Evolutionary conservation across 1,140 invertebrate genomes (phyloP).

Genomic region (Macrostomum lignano): DNA sequence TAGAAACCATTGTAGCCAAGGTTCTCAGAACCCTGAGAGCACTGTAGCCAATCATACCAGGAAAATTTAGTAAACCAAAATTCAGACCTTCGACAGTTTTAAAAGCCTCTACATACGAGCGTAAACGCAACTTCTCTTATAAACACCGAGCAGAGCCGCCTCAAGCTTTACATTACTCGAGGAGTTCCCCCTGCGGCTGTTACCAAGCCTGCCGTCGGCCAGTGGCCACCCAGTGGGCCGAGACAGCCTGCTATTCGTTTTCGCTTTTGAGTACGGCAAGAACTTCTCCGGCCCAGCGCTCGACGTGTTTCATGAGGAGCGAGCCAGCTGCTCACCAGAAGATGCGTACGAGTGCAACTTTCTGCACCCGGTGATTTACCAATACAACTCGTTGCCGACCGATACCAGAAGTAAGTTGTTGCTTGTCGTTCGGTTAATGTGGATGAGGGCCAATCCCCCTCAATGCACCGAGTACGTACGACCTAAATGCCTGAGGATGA

Average conservation of each 20-base stretch:
- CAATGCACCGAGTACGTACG: too few relatives aligned
- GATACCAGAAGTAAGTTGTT: background rate
- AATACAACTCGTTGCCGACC: slow-evolving; percentile 15
- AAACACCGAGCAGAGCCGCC: too few relatives aligned
- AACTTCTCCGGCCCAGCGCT: slow-evolving; percentile 30
- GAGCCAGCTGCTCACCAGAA: slow-evolving; percentile 24
- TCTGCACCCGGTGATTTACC: slow-evolving; percentile 30
- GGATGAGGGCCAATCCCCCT: too few relatives aligned
- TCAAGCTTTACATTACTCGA: slow-evolving; percentile 19
- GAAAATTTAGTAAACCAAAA: too few relatives aligned
- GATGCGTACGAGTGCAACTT: slow-evolving; percentile 30
- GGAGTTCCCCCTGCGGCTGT: slow-evolving; percentile 26
- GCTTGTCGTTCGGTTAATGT: too few relatives aligned
- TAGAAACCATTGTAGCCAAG: too few relatives aligned
- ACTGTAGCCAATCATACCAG: too few relatives aligned
- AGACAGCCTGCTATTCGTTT: slow-evolving; percentile 16
- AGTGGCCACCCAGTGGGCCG: slow-evolving; percentile 15
- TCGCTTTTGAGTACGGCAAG: slow-evolving; percentile 27
- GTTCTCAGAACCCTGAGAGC: too few relatives aligned
- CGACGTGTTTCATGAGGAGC: slow-evolving; percentile 26
- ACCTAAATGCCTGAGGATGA: too few relatives aligned
- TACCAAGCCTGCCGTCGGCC: slow-evolving; percentile 15
- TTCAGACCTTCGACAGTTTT: too few relatives aligned
- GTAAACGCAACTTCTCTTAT: too few relatives aligned
- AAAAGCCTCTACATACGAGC: too few relatives aligned